These are phyloP conservation scores for Motacilla tschutschensis DNA, from an alignment of 2,113 vertebrate species.

Conservation along the genomic window DNA sequence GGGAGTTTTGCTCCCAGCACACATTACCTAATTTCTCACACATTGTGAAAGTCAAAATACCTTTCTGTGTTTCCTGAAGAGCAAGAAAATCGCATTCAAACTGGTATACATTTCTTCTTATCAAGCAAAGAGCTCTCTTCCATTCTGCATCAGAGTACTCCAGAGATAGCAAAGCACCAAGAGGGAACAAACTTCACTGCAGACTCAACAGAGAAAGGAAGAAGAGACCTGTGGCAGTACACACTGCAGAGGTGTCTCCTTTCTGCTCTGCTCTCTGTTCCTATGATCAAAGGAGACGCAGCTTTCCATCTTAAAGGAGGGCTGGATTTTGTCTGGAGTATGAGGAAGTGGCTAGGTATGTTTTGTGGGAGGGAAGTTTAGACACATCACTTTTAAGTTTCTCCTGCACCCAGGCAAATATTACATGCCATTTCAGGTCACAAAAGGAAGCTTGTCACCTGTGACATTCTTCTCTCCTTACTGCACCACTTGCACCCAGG, in stretches of 20 bases:
- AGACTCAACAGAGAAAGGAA: background rate
- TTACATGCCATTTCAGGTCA: background rate
- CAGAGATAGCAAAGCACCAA: background rate
- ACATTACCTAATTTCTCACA: background rate
- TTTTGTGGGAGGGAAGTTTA: conserved; percentile 35
- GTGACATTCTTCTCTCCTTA: background rate
- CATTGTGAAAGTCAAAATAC: conserved; percentile 44
- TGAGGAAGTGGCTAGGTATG: conserved; percentile 46
- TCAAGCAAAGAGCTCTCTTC: conserved; percentile 34
- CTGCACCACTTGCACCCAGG: background rate
- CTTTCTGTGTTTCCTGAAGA: conserved; percentile 61
- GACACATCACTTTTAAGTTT: background rate
- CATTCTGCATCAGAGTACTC: conserved; percentile 33
- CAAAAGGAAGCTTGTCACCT: background rate
- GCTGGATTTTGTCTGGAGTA: conserved; percentile 44
- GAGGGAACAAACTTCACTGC: background rate
- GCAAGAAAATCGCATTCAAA: conserved; percentile 56
- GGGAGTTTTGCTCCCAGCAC: background rate
- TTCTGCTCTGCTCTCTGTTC: conserved; percentile 46
- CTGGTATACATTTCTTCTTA: conserved; percentile 37
- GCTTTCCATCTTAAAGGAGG: conserved; percentile 41
- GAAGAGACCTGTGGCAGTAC: background rate
- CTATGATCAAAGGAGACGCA: conserved; percentile 50
- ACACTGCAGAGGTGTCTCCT: conserved; percentile 11
- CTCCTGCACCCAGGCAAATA: background rate